Base-by-base conservation (phyloP, 2,113 vertebrate species). In the Pipra filicauda region DNA sequence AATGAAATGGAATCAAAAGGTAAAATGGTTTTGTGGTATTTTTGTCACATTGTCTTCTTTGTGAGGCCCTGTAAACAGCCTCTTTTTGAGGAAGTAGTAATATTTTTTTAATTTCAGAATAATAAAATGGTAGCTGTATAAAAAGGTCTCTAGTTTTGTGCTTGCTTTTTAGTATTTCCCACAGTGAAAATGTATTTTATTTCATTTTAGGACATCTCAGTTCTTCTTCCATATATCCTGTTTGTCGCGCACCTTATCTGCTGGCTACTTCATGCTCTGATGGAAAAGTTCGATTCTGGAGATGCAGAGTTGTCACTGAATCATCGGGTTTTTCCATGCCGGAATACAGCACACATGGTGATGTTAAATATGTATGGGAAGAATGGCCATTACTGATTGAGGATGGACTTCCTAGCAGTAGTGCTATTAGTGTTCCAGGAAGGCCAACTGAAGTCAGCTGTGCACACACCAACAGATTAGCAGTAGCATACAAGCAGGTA, bases 241-340 rank as follows among this genome's bases (percentile, higher is more conserved):
- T 98, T 22, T 99, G 98, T 76, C 98, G 97, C 88, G 99, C 99
- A 52, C 99, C 99, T 33, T 99, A 99, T 95, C 98, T 99, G 85
- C 97, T 99, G 79, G 99, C 99, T 92, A 99, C 99, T 81, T 99
- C 98, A n/a, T 99, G 99, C 88, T 99, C 99, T 35, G 99, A 99
- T 98, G 98, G 98, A 64, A 99, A 98, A 88, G 98, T 99, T 88
- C 98, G 99, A 55, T 99, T 99, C 97, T 99, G 99, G 99, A 98
- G 98, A 89, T 99, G 99, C 94, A 98, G 96, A 80, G 95, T 96
- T 43, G 94, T 87, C 31, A 54, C 91, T 35, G 97, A 98, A 51
- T 48, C 95, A 16, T 93, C 84, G 30, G 87, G 85, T 61, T 79
- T 95, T 62, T 70, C 92, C 18, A 86, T 93, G 55, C 76, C 93